Percentiles rank a stretch among this genome's conserved stretches.
Evolutionary conservation across 2,888 invertebrate species (phyloP).

Genomic region (Thecophora atra): DNA sequence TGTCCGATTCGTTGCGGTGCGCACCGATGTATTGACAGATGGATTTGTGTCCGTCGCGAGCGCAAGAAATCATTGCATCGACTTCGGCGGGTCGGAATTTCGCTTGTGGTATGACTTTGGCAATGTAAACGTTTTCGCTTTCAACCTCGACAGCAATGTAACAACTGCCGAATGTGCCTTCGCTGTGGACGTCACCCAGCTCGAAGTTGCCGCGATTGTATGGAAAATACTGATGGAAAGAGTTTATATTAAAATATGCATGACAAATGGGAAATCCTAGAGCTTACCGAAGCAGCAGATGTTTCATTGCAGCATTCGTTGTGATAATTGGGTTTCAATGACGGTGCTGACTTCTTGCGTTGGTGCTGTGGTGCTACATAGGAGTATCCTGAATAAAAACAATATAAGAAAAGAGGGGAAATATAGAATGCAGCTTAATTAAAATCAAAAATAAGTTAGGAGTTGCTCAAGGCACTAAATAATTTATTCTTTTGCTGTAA

Average conservation of each 20-base stretch:
- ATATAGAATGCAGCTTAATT: not conserved
- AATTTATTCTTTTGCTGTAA: too few species aligned
- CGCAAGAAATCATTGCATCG: conserved; percentile 81
- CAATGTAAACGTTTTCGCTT: conserved; percentile 43
- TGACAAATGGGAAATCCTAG: not conserved
- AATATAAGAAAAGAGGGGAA: conserved; percentile 29
- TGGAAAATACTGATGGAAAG: conserved; percentile 50
- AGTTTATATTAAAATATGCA: not conserved
- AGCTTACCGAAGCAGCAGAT: conserved; percentile 52
- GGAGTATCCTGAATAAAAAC: conserved; percentile 72
- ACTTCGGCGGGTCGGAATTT: conserved; percentile 71
- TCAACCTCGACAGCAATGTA: conserved; percentile 53
- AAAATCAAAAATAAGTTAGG: too few species aligned
- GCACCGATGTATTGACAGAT: conserved; percentile 81
- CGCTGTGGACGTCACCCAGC: conserved; percentile 49
- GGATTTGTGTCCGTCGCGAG: conserved; percentile 89
- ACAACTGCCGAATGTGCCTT: conserved; percentile 57
- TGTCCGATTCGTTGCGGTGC: conserved; percentile 83
- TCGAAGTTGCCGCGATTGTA: conserved; percentile 52
- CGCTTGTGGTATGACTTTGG: conserved; percentile 56
- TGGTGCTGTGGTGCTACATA: conserved; percentile 83
- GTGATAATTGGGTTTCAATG: conserved; percentile 42
- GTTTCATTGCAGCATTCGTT: conserved; percentile 56
- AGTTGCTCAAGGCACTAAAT: too few species aligned
- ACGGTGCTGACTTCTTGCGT: conserved; percentile 42